A percentile compares a stretch with the other conserved stretches of the same genome.
phyloP scores from a whole-genome alignment of 1,140 invertebrate genomes.

The Saccostrea cuccullata region DNA sequence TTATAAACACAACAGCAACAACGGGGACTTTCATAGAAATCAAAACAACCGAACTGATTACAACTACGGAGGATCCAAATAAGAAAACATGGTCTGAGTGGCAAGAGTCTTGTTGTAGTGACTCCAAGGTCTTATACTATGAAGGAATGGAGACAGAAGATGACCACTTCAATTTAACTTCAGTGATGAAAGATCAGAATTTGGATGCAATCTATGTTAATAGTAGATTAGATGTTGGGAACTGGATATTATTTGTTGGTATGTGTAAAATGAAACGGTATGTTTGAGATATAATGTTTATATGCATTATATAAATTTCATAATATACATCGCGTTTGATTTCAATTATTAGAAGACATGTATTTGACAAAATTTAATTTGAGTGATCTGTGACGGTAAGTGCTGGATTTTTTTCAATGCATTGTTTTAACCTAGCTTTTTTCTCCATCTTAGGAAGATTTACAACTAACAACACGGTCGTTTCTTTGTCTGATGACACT shows the following conservation, averaged over 20 bases:
- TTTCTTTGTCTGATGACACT: neutral
- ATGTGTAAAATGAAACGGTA: neutral
- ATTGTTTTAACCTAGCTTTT: neutral
- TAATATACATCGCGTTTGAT: neutral
- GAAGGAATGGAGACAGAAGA: neutral
- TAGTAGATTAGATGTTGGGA: neutral
- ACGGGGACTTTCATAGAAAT: neutral
- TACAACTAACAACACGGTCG: neutral
- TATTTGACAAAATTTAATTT: neutral
- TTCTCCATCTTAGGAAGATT: neutral
- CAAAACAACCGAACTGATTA: neutral
- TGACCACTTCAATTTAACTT: neutral
- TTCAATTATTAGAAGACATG: too few species aligned
- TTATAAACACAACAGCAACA: neutral
- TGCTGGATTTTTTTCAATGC: neutral
- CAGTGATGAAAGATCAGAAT: neutral
- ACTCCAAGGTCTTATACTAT: neutral
- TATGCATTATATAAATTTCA: too few species aligned
- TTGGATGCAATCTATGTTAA: neutral
- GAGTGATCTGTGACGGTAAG: neutral
- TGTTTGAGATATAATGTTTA: neutral
- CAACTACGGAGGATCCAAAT: neutral
- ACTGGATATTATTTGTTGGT: neutral
- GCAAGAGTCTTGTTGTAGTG: neutral
- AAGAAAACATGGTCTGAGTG: neutral